These are phyloP conservation scores for Buceros bicornis DNA, from an alignment of 2,797 vertebrate genomes.

Conservation along the genomic window DNA sequence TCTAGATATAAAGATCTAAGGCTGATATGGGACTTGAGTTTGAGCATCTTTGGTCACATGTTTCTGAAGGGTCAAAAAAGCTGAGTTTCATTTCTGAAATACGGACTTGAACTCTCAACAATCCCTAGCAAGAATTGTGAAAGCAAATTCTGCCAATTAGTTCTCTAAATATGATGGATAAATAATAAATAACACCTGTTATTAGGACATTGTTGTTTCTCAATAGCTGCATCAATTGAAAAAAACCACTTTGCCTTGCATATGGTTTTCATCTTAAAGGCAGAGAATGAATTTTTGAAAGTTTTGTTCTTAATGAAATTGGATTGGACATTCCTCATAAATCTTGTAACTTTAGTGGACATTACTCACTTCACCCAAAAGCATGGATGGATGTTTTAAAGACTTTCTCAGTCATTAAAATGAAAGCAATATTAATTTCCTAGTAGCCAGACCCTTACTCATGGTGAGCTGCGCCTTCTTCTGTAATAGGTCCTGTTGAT, in stretches of 20 bases:
- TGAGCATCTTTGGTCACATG: not conserved
- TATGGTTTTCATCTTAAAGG: constrained; percentile 77
- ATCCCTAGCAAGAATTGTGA: not conserved
- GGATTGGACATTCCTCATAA: constrained; percentile 74
- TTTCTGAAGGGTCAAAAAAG: not conserved
- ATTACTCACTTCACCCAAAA: constrained; percentile 74
- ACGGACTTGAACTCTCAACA: not conserved
- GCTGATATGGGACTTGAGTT: not conserved
- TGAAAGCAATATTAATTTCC: constrained; percentile 52
- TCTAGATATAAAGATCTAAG: not conserved
- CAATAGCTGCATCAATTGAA: constrained; percentile 44
- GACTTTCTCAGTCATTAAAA: constrained; percentile 61
- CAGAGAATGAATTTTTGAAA: constrained; percentile 63
- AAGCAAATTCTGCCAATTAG: not conserved
- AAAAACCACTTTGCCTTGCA: constrained; percentile 67
- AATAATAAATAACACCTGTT: not conserved
- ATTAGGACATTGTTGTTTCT: constrained; percentile 35
- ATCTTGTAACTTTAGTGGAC: constrained; percentile 78
- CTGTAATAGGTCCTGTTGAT: constrained; percentile 29
- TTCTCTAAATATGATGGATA: not conserved
- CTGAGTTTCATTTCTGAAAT: not conserved
- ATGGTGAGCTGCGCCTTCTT: not conserved
- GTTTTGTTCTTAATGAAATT: constrained; percentile 76
- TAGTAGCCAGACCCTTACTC: not conserved
- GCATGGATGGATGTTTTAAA: constrained; percentile 55